phyloP scores from a whole-genome alignment of 1,140 invertebrate species.

The Meloidogyne floridensis region DNA sequence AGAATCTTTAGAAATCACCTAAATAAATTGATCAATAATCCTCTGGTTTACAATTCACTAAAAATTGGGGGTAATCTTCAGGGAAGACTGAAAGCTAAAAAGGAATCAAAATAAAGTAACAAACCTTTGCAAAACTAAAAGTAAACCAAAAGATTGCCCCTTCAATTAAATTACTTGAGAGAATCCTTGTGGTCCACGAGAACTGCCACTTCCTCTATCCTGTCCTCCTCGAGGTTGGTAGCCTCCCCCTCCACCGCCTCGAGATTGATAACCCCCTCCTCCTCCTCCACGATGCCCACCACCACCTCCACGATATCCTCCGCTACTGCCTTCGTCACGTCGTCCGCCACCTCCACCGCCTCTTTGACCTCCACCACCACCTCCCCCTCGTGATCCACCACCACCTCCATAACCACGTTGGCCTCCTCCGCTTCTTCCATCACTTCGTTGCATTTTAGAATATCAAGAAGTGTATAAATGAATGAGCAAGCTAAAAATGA shows the following conservation, averaged over 20 bases:
- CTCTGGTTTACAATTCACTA: no score
- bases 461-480: background rate
- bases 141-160: no score
- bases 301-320: background rate
- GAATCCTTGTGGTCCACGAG: background rate
- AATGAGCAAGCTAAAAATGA: no score
- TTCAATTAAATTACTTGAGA: background rate
- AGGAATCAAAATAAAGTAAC: no score
- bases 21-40: no score
- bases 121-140: no score
- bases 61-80: no score
- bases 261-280: constrained; percentile 71
- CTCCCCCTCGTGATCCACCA: background rate
- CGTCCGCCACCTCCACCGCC: constrained; percentile 71
- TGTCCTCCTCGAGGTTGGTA: background rate
- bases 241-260: background rate
- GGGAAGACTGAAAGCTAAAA: no score
- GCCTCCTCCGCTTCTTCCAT: background rate
- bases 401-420: no score
- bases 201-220: no score
- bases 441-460: background rate
- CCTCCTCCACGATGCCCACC: background rate
- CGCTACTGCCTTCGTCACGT: constrained; percentile 70
- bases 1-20: background rate
- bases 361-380: background rate